A percentile compares a stretch with the other conserved stretches of the same genome.
These are phyloP conservation scores for Ochropleura plecta DNA, from an alignment of 2,888 invertebrate genomes.

Conservation along the genomic window DNA sequence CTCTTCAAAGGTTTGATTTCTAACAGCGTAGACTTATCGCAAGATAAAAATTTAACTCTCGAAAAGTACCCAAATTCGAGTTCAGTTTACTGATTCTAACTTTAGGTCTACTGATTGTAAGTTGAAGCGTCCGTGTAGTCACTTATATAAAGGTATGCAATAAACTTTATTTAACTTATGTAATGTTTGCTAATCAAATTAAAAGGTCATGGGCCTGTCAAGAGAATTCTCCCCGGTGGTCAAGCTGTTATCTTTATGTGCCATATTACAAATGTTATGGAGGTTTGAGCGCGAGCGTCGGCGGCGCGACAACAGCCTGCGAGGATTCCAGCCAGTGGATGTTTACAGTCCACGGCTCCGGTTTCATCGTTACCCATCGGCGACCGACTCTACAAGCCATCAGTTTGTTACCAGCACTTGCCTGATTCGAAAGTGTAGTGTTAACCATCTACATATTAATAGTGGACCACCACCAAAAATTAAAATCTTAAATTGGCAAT, in stretches of 20 bases:
- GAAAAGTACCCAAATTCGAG: not conserved
- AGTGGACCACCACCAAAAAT: conserved; percentile 37
- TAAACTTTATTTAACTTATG: not conserved
- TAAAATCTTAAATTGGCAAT: conserved; percentile 39
- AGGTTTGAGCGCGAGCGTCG: conserved; percentile 65
- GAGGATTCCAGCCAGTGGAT: conserved; percentile 87
- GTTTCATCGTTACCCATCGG: conserved; percentile 84
- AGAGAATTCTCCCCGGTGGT: conserved; percentile 54
- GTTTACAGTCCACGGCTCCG: conserved; percentile 86
- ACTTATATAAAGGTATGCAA: not conserved
- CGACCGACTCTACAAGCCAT: conserved; percentile 73
- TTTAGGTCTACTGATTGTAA: conserved; percentile 5
- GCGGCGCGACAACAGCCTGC: conserved; percentile 67
- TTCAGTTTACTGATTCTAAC: not conserved
- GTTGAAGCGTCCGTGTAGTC: not conserved
- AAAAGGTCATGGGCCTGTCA: conserved; percentile 52
- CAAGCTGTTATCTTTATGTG: conserved; percentile 69
- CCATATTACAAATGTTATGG: conserved; percentile 64
- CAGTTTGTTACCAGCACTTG: conserved; percentile 84
- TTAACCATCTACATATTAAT: conserved; percentile 66
- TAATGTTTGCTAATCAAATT: conserved; percentile 18
- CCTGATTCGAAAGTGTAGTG: conserved; percentile 78
- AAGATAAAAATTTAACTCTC: not conserved
- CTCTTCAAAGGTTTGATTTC: conserved; percentile 4
- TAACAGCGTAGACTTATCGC: not conserved